A percentile compares a stretch with the other conserved stretches of the same genome.
phyloP scores from a whole-genome alignment of 2,888 invertebrate species.

The Drosophila macrothrix region DNA sequence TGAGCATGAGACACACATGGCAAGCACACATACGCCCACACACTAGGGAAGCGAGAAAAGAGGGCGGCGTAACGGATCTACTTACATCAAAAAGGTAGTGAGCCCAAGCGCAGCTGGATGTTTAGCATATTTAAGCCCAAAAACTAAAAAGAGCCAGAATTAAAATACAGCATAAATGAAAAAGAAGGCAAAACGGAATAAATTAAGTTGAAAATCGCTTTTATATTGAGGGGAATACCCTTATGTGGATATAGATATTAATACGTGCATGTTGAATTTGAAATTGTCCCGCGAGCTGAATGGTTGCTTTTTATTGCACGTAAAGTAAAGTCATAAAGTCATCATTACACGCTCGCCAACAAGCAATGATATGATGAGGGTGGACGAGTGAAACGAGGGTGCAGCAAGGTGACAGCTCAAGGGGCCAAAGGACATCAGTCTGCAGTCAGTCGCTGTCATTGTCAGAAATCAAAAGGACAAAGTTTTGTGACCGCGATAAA shows the following conservation, averaged over 20 bases:
- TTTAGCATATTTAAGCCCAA: constrained; percentile 70
- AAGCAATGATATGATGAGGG: constrained; percentile 34
- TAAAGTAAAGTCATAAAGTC: constrained; percentile 77
- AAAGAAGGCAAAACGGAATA: constrained; percentile 58
- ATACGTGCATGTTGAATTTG: constrained; percentile 17
- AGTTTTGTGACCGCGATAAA: constrained; percentile 74
- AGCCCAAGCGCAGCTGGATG: constrained; percentile 52
- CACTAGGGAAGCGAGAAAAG: background rate
- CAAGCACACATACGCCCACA: constrained; percentile 27
- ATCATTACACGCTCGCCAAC: constrained; percentile 74
- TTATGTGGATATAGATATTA: constrained; percentile 6
- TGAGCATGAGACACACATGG: constrained; percentile 46
- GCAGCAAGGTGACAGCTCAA: constrained; percentile 2
- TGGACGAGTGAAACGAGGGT: background rate
- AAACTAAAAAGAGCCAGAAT: constrained; percentile 64
- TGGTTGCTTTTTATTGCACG: constrained; percentile 72
- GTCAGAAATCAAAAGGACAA: constrained; percentile 62
- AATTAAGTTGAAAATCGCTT: constrained; percentile 72
- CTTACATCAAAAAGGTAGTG: constrained; percentile 57
- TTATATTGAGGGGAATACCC: constrained; percentile 49
- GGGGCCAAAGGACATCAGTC: constrained; percentile 34
- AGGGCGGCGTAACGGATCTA: background rate
- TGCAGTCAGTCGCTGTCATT: constrained; percentile 38
- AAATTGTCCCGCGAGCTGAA: constrained; percentile 38
- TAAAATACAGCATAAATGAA: constrained; percentile 64